Evolutionary conservation across 2,113 vertebrate genomes (phyloP).

Genomic region (Alexandromys fortis): DNA sequence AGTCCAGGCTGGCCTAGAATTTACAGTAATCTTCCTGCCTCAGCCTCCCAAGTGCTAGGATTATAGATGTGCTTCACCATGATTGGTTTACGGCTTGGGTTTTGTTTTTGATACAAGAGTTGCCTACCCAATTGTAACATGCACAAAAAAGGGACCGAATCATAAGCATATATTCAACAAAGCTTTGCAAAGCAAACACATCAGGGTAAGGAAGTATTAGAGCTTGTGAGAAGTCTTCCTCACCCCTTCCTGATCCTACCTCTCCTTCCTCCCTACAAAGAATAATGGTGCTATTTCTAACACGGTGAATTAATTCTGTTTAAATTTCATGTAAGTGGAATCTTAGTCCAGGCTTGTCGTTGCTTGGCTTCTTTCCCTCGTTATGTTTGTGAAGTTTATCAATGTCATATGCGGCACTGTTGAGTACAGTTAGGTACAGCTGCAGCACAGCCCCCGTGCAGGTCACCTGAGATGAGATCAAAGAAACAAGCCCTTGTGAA

Average conservation of each 20-base stretch:
- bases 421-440: background rate
- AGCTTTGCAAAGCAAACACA: constrained; percentile 22
- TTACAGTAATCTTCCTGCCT: background rate
- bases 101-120: background rate
- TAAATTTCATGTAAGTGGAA: background rate
- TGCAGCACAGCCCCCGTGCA: background rate
- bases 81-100: background rate
- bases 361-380: background rate
- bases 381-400: background rate
- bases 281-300: background rate
- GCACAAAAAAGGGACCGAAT: background rate
- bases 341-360: background rate
- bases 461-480: background rate
- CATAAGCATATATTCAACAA: background rate
- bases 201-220: background rate
- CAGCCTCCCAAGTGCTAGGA: background rate
- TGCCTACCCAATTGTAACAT: background rate
- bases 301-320: background rate
- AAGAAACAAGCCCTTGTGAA: background rate
- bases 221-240: background rate
- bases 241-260: background rate
- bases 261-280: background rate
- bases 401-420: background rate
- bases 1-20: background rate
- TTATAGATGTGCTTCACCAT: background rate